Evolutionary conservation across 2,113 vertebrate species (phyloP), one percentile per base, ranked within the genome.

Genomic region (Girardinichthys multiradiatus): DNA sequence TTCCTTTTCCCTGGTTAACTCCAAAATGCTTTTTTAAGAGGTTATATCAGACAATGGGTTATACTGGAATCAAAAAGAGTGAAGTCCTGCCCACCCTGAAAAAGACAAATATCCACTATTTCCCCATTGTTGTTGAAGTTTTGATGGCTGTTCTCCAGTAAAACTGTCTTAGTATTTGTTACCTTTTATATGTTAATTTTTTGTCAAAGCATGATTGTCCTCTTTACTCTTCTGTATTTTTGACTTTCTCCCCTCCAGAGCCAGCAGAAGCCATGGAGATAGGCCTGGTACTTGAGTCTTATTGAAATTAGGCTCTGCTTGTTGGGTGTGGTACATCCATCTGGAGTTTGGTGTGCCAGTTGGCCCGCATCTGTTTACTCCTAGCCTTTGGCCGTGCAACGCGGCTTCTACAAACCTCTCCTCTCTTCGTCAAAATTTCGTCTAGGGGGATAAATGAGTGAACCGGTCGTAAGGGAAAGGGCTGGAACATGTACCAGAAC

Each of bases 401-500:
- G 76, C 74, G 79, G 84, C 81, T 70, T 72, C 76, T 37, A 70
- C 75, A 75, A 64, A 61, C 77, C 72, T 77, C 69, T 79, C 74
- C 69, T 78, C 76, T 33, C 77, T 54, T 77, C 78, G 81, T 86
- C 83, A 81, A 80, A 86, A 82, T 64, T 81, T 85, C 54, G 65
- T 86, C 89, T 84, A 87, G 72, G 39, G 79, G 90, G 87, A 94
- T 94, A 93, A 94, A 95, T 95, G 94, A 93, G 89, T 92, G 91
- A 90, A 80, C 87, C 86, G 72, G 93, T 89, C 81, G 81, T 73
- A 83, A 85, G 77, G 79, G 76, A 90, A 83, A 90, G 93, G 93
- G 91, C 91, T 87, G 93, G 93, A 91, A 91, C 80, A 90, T 90
- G 89, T 84, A 93, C 91, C 92, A 93, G 92, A 94, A 94, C 93